phyloP scores from a whole-genome alignment of 2,888 invertebrate species.

The Metalampra italica region DNA sequence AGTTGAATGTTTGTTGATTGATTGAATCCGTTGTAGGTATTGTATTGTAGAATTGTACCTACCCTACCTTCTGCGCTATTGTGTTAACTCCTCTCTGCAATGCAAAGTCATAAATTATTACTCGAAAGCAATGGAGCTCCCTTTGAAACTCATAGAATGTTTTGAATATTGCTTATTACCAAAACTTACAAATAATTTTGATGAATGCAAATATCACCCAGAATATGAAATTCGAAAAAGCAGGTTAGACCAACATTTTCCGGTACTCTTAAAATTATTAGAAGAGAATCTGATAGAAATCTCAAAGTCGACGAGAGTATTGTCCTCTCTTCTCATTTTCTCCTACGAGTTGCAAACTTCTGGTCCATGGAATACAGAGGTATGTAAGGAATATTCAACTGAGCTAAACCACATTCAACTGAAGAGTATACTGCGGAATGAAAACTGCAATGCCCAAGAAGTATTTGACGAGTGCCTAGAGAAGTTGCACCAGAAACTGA shows the following conservation, averaged over 20 bases:
- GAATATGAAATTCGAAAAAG: constrained; percentile 46
- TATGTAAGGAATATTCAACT: constrained; percentile 30
- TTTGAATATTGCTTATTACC: constrained; percentile 41
- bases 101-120: no score
- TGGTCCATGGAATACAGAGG: constrained; percentile 44
- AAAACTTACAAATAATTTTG: constrained; percentile 44
- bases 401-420: constrained; percentile 37
- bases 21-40: no score
- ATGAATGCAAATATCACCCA: constrained; percentile 40
- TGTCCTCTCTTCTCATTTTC: constrained; percentile 45
- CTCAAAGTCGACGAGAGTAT: constrained; percentile 23
- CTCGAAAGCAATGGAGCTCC: neutral
- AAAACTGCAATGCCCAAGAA: constrained; percentile 36
- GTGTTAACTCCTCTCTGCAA: no score
- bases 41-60: no score
- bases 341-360: constrained; percentile 42
- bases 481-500: constrained; percentile 48
- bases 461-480: constrained; percentile 53
- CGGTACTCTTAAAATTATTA: constrained; percentile 33
- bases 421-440: constrained; percentile 30
- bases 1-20: no score
- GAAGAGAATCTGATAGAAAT: constrained; percentile 29
- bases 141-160: constrained; percentile 21
- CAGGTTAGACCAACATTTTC: constrained; percentile 33
- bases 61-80: no score